These are phyloP conservation scores for Mesoligia furuncula DNA, from an alignment of 2,888 invertebrate species.

Conservation along the genomic window DNA sequence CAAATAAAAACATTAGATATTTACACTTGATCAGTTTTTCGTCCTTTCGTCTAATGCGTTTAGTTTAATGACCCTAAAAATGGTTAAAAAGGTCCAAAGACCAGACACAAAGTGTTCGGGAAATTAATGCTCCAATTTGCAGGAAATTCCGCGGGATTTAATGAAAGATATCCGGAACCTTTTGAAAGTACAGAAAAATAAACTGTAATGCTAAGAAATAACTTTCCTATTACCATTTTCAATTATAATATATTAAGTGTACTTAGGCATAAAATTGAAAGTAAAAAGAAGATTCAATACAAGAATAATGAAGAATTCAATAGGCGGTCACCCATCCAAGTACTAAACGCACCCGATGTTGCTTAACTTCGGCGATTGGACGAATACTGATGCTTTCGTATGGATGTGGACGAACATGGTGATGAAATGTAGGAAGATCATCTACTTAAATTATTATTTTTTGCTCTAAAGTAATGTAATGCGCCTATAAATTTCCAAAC, in stretches of 20 bases:
- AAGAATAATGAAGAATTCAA: not conserved
- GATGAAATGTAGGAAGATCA: not conserved
- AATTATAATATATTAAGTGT: not conserved
- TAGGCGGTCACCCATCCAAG: slow-evolving; percentile 84
- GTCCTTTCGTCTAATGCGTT: slow-evolving; percentile 85
- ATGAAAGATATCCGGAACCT: not conserved
- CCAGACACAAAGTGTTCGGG: slow-evolving; percentile 50
- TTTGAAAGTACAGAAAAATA: not conserved
- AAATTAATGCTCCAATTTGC: slow-evolving; percentile 58
- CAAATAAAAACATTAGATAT: slow-evolving; percentile 87
- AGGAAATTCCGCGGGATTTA: slow-evolving; percentile 41
- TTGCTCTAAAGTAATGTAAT: not conserved
- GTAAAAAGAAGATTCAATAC: not conserved
- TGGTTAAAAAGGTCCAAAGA: slow-evolving; percentile 77
- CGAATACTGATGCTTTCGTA: slow-evolving; percentile 81
- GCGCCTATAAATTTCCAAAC: slow-evolving; percentile 39
- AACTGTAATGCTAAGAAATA: not conserved
- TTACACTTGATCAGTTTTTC: slow-evolving; percentile 86
- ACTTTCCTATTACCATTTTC: not conserved
- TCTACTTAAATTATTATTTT: not conserved
- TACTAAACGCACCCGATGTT: slow-evolving; percentile 84
- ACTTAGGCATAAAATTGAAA: not conserved
- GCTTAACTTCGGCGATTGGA: slow-evolving; percentile 86
- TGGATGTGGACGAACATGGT: slow-evolving; percentile 63
- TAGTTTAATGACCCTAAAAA: slow-evolving; percentile 86